Evolutionary conservation across 2,113 vertebrate species (phyloP), one percentile per base, ranked within the genome.

Genomic region (Esox niger): DNA sequence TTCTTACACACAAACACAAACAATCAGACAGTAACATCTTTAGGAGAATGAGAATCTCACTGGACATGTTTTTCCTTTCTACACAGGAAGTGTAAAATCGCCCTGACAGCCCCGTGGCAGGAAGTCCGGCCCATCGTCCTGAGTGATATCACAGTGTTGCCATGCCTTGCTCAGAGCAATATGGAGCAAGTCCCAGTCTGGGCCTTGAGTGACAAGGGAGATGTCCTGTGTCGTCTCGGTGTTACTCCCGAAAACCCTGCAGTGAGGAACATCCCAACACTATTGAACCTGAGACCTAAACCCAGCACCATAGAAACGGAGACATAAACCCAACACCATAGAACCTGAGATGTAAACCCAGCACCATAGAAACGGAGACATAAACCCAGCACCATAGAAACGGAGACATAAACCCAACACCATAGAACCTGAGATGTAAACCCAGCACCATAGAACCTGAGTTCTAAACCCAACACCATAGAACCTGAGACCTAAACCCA

Each of bases 161-260:
- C 97, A 0, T 92, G 90, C 70, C 89, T 93, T 73, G 86, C 89
- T 25, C 90, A 90, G 76, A 86, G 75, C 71, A 75, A 29, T 1
- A 86, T 91, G 72, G 89, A 93, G 73, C 82, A 89, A 66, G 83
- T 95, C 1, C 93, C 97, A 0, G 85, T 99, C 33, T 99, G 97
- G 97, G 97, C 94, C 58, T 81, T 99, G 81, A 96, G 94, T n/a
- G 95, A 94, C 82, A 99, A 97, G 81, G 97, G 97, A 21, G 97
- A 98, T 0, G 95, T 99, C 33, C 84, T 99, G 73, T 99, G 97
- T 80, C 92, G 97, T 2, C 89, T 98, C 33, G 95, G 93, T 4
- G 94, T 96, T 75, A 93, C 90, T 0, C 78, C 89, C 47, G 86
- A 93, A 61, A 94, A 89, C 60, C 94, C 96, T 0, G 91, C 92